Conservation (phyloP, 92 coral and sea anemone species). For the Virgularia gustaviana region DNA sequence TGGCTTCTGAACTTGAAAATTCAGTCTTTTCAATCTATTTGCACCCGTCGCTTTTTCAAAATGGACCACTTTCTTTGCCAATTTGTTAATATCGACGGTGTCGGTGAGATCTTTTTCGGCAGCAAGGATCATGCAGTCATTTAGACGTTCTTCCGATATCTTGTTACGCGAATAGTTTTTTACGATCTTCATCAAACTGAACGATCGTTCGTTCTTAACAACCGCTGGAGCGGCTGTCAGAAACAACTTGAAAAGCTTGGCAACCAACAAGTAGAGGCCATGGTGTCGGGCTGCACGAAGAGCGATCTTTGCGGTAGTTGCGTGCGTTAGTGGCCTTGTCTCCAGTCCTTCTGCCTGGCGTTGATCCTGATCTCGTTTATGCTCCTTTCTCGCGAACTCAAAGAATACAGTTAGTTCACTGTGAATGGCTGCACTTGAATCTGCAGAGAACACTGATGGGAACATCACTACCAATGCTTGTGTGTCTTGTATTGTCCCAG, state of each 20-base stretch:
- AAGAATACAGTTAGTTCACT: slow-evolving; percentile 13
- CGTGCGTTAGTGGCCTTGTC: not conserved
- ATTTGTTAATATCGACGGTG: too few relatives aligned
- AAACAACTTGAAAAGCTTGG: slow-evolving; percentile 5
- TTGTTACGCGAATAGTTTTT: slow-evolving; percentile 11
- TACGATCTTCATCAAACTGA: slow-evolving; percentile 20
- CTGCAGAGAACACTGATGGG: not conserved
- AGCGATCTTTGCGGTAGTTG: slow-evolving; percentile 23
- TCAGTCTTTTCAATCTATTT: too few relatives aligned
- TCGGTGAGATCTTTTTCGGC: slow-evolving; percentile 16
- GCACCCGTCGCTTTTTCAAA: too few relatives aligned
- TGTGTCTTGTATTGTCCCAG: slow-evolving; percentile 12
- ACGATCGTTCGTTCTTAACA: slow-evolving; percentile 24
- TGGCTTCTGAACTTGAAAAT: too few relatives aligned
- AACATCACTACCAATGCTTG: not conserved
- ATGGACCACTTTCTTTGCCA: too few relatives aligned
- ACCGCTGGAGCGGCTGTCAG: slow-evolving; percentile 25
- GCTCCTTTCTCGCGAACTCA: not conserved
- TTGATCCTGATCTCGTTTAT: not conserved
- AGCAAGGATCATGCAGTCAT: slow-evolving; percentile 20
- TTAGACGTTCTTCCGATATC: slow-evolving; percentile 10
- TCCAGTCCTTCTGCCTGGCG: not conserved
- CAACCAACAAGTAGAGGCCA: slow-evolving; percentile 18
- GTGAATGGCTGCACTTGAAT: slow-evolving; percentile 3
- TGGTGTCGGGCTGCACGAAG: not conserved